Conservation (phyloP, 2,888 invertebrate species). For the Belgica antarctica region DNA sequence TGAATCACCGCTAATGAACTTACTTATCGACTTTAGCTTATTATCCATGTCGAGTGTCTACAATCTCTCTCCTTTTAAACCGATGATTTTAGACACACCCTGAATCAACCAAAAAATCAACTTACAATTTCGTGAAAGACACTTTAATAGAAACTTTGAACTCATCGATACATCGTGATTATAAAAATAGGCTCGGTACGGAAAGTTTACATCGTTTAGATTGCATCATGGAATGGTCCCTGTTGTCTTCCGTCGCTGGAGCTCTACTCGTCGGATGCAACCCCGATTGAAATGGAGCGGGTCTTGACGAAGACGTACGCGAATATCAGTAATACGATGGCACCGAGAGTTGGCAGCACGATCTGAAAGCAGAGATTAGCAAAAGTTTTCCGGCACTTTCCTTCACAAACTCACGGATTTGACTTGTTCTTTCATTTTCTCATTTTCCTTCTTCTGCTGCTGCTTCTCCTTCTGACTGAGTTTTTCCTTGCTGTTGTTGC, state of each 20-base stretch:
- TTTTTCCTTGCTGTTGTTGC: conserved; percentile 17
- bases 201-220: neutral
- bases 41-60: too few species aligned
- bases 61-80: too few species aligned
- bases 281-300: neutral
- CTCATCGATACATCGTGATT: neutral
- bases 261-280: neutral
- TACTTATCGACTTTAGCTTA: too few species aligned
- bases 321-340: neutral
- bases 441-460: conserved; percentile 15
- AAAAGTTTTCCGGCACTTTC: neutral
- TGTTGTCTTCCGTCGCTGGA: neutral
- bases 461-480: conserved; percentile 32
- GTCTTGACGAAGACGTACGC: conserved; percentile 32
- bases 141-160: neutral
- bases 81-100: too few species aligned
- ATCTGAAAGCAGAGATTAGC: neutral
- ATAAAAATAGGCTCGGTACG: neutral
- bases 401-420: neutral
- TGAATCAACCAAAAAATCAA: too few species aligned
- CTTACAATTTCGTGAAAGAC: too few species aligned
- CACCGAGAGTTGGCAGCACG: conserved; percentile 10
- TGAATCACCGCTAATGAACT: too few species aligned
- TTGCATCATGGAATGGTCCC: neutral
- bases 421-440: conserved; percentile 22